Percentiles rank a stretch among this genome's conserved stretches.
Evolutionary conservation across 2,888 invertebrate genomes (phyloP).

Genomic region (Phytoseiulus persimilis): DNA sequence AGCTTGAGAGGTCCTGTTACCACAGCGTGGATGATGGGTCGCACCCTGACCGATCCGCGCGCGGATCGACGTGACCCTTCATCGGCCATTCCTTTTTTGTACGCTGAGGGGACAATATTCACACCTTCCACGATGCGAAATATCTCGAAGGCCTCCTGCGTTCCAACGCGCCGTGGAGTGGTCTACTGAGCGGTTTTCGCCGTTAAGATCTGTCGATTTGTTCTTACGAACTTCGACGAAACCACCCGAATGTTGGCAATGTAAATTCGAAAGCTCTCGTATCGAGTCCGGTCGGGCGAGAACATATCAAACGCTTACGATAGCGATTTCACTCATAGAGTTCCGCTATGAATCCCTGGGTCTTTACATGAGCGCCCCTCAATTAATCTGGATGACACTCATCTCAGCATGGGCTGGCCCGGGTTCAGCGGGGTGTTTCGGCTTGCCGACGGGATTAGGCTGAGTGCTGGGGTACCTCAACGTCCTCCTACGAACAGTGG

Average conservation of each 20-base stretch:
- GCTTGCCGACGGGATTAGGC: background rate
- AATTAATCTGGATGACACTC: constrained; percentile 5
- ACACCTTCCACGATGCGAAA: background rate
- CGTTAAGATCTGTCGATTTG: no score
- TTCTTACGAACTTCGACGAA: no score
- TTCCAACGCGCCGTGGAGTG: no score
- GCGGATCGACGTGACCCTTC: background rate
- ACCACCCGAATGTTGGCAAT: no score
- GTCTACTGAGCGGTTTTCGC: no score
- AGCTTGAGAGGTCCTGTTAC: background rate
- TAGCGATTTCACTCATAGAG: background rate
- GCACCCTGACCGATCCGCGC: background rate
- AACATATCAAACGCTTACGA: background rate
- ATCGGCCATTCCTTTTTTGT: background rate
- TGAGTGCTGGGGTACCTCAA: background rate
- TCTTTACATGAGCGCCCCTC: background rate
- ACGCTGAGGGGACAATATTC: background rate
- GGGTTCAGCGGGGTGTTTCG: background rate
- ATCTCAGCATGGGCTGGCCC: background rate
- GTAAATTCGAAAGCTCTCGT: no score
- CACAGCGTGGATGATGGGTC: background rate
- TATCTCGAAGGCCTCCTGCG: no score
- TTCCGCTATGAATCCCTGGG: background rate
- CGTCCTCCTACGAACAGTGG: background rate
- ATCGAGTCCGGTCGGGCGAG: no score